Percentiles rank a stretch among this genome's conserved stretches.
These are phyloP conservation scores for Pelochelys cantorii DNA, from an alignment of 2,797 vertebrate genomes.

Conservation along the genomic window DNA sequence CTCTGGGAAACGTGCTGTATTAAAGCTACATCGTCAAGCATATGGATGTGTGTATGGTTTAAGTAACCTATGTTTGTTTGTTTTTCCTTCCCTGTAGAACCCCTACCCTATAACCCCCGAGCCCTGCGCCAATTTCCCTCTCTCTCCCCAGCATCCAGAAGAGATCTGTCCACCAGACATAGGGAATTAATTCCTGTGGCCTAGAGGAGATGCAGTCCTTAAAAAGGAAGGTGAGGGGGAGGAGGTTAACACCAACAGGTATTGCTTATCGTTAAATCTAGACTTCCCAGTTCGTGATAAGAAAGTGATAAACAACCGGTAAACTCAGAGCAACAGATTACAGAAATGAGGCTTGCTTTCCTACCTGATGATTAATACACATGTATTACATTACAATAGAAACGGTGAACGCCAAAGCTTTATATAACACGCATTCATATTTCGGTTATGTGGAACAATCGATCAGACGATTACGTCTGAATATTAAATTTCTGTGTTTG, in stretches of 20 bases:
- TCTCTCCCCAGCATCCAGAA: background rate
- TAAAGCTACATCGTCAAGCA: background rate
- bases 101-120: background rate
- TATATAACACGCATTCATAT: conserved; percentile 52
- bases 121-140: background rate
- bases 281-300: conserved; percentile 58
- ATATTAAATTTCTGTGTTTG: conserved; percentile 67
- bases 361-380: conserved; percentile 35
- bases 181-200: conserved; percentile 21
- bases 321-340: conserved; percentile 64
- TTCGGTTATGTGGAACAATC: conserved; percentile 66
- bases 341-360: conserved; percentile 56
- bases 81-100: background rate
- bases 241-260: conserved; percentile 72
- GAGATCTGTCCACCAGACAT: conserved; percentile 30
- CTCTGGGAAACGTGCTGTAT: background rate
- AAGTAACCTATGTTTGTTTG: background rate
- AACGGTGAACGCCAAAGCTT: conserved; percentile 17
- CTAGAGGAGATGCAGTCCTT: conserved; percentile 51
- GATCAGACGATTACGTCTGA: conserved; percentile 68
- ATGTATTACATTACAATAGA: conserved; percentile 59
- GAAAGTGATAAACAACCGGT: conserved; percentile 59
- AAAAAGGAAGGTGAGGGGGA: conserved; percentile 43
- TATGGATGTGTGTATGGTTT: background rate
- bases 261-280: conserved; percentile 69